Conservation (phyloP, 2,888 invertebrate species). For the Rhaphigaster nebulosa region DNA sequence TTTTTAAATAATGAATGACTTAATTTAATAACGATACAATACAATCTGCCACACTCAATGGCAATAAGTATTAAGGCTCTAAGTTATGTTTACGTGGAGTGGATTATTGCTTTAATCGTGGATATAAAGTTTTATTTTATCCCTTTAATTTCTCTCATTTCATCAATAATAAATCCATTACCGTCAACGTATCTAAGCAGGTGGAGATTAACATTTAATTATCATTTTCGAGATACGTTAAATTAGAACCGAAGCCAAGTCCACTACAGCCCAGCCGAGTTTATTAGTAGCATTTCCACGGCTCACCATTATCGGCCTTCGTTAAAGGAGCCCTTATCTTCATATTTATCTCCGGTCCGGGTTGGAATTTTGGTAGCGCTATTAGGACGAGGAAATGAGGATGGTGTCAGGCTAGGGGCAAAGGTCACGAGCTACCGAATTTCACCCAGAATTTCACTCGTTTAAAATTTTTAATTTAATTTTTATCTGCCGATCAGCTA, state of each 20-base stretch:
- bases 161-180: no score
- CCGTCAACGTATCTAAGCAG: not conserved
- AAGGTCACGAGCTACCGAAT: not conserved
- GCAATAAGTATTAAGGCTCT: no score
- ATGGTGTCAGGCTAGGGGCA: not conserved
- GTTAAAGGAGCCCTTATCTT: slow-evolving; percentile 14
- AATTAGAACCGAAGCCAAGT: not conserved
- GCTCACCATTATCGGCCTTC: not conserved
- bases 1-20: no score
- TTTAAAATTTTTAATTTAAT: not conserved
- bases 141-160: no score
- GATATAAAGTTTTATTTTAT: no score
- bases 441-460: not conserved
- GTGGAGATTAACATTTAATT: not conserved
- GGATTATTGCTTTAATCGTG: no score
- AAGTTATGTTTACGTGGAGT: no score
- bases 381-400: slow-evolving; percentile 26
- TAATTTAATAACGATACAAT: no score
- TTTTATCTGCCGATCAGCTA: not conserved
- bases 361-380: slow-evolving; percentile 2
- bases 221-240: not conserved
- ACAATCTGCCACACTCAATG: no score
- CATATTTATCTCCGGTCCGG: slow-evolving; percentile 16
- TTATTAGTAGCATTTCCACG: slow-evolving; percentile 2
- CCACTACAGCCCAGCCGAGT: not conserved